Conservation (phyloP, 2,888 invertebrate species). For the Omphaloscelis lunosa region DNA sequence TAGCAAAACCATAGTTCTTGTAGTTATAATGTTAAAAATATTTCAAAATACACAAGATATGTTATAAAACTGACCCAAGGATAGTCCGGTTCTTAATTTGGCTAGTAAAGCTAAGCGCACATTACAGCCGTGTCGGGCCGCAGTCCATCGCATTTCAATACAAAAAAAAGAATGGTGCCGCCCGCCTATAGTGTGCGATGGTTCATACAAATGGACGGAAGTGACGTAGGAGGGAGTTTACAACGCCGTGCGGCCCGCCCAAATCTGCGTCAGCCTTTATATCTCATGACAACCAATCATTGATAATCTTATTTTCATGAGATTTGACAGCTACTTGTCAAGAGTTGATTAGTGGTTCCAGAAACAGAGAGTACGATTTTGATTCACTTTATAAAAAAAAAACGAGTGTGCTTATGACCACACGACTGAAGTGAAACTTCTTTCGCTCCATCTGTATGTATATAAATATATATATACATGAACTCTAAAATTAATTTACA, state of each 20-base stretch:
- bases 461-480: no score
- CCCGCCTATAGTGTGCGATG: background rate
- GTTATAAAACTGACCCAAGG: conserved; percentile 7
- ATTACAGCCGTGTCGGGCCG: background rate
- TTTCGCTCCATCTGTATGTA: no score
- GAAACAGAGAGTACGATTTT: background rate
- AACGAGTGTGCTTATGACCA: no score
- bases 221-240: background rate
- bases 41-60: conserved; percentile 20
- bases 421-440: no score
- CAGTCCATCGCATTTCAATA: background rate
- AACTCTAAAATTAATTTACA: no score
- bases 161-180: background rate
- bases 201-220: background rate
- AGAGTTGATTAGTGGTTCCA: background rate
- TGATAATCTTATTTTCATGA: background rate
- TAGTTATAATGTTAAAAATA: conserved; percentile 12
- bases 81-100: background rate
- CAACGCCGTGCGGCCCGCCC: background rate
- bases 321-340: background rate
- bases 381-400: background rate
- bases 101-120: background rate
- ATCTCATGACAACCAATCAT: background rate
- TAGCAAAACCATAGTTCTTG: conserved; percentile 19
- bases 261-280: background rate